A percentile compares a stretch with the other conserved stretches of the same genome.
phyloP scores from a whole-genome alignment of 1,140 invertebrate species.

The Galleria mellonella region DNA sequence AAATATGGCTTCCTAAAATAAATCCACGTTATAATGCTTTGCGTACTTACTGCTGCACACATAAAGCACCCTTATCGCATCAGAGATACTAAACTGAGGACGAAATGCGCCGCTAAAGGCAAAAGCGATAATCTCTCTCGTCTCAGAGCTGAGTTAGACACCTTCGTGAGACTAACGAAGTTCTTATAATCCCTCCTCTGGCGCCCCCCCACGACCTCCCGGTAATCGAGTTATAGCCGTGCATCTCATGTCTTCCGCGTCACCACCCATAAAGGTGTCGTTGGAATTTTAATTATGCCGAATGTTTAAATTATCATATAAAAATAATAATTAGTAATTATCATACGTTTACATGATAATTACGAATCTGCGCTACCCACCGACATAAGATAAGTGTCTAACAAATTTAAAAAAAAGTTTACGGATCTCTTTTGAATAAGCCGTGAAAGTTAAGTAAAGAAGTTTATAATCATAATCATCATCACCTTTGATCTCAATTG shows the following conservation, averaged over 20 bases:
- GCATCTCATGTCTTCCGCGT: constrained; percentile 53
- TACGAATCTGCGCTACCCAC: no score
- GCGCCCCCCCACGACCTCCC: constrained; percentile 26
- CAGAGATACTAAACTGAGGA: constrained; percentile 34
- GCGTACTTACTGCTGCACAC: background rate
- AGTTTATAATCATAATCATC: no score
- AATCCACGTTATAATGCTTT: background rate
- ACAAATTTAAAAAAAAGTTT: no score
- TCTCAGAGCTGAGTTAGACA: constrained; percentile 61
- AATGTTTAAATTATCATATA: no score
- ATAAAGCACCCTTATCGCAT: constrained; percentile 17
- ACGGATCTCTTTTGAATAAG: no score
- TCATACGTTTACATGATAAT: no score
- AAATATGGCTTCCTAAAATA: background rate
- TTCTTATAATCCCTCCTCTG: constrained; percentile 58
- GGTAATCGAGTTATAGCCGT: constrained; percentile 62
- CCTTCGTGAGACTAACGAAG: constrained; percentile 66
- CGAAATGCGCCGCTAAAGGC: constrained; percentile 52
- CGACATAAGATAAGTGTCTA: no score
- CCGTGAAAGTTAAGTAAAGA: no score
- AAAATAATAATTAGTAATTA: no score
- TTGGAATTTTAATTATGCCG: constrained; percentile 25
- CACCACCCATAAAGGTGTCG: constrained; percentile 16
- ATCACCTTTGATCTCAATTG: no score
- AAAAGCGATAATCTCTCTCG: constrained; percentile 60